These are phyloP conservation scores for Cryptosula pallasiana DNA, from an alignment of 2,888 invertebrate species.

Conservation along the genomic window DNA sequence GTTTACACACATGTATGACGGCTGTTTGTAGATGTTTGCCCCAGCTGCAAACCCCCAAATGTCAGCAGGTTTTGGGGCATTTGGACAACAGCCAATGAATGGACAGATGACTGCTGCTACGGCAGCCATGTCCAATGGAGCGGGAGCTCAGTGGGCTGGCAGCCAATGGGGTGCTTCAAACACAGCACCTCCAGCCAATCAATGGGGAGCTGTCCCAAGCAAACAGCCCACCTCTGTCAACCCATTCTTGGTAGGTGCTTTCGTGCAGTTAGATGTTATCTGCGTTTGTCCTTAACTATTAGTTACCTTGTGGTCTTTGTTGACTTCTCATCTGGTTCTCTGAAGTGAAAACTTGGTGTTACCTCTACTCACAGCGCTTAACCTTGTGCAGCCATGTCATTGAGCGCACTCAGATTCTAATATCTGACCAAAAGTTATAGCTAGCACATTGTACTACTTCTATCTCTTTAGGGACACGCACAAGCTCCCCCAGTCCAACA, in stretches of 20 bases:
- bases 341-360: no score
- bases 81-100: not conserved
- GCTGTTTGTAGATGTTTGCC: no score
- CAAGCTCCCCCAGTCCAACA: not conserved
- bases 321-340: no score
- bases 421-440: no score
- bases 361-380: no score
- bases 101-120: not conserved
- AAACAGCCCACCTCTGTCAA: conserved; percentile 1
- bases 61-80: not conserved
- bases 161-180: not conserved
- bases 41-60: not conserved
- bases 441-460: no score
- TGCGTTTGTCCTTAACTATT: no score
- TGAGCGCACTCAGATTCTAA: no score
- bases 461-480: not conserved
- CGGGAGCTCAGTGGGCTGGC: not conserved
- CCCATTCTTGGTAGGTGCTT: conserved; percentile 5
- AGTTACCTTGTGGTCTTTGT: no score
- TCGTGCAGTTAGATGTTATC: no score
- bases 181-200: conserved; percentile 5
- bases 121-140: not conserved
- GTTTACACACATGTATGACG: no score
- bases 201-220: not conserved
- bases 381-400: no score